Base-by-base conservation (phyloP, 1,140 invertebrate genomes). In the Ectropis grisescens region DNA sequence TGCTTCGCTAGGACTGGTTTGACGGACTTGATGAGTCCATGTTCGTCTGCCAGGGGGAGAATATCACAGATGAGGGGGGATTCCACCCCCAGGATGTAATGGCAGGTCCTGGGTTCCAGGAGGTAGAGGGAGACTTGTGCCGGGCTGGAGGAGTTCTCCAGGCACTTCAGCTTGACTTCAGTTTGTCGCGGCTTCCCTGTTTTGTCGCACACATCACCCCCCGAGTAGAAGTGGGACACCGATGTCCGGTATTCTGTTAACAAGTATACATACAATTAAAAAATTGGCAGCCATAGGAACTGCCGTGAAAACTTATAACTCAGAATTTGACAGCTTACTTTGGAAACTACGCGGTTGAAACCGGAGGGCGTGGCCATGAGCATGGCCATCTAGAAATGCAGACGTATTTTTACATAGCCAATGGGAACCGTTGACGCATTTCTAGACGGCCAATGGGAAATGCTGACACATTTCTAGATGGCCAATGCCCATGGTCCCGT, bases 61-160 rank as follows among this genome's bases (percentile, higher is more conserved):
- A 97, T 89, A 57, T 92, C 87, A 83, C 96, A 98, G 40, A 98
- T 90, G 0, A 97, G 67, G 1, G 91, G 88, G 2, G 95, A 96
- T 72, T 98, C 96, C 0, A 97, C 93, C 10, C 93, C 93, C 11
- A 98, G 69, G 36, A 96, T 90, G 53, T 98, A 98, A 76, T 97
- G 91, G 65, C 96, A 98, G 9, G 91, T 91, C 70, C 90, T 89
- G 8, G 95, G 96, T 62, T 98, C 96, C 6, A 96, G 60, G 10
- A 98, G 80, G 71, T 94, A 97, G 23, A 98, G 80, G 1, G 94
- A 91, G 0, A 98, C 92, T 43, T 93, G 89, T 7, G 90, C 90
- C 10, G 89, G 85, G 57, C 86, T 89, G 0, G 85, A 82, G 0
- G 86, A 82, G 52, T 86, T 86, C 19, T 89, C 88, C 1, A 89